Conservation (phyloP, 2,113 vertebrate genomes). For the Triplophysa siluroides region DNA sequence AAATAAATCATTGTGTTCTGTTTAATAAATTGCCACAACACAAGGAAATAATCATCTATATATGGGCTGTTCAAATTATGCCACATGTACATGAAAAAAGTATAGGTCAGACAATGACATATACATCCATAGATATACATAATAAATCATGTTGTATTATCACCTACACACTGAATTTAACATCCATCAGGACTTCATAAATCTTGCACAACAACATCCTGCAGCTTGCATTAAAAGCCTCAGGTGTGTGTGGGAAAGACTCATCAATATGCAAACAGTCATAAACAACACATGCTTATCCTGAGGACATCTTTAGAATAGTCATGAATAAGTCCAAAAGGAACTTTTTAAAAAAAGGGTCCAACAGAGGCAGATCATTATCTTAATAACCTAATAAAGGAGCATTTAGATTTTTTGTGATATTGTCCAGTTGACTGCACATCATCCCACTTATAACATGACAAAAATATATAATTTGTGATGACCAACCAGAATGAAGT, state of each 20-base stretch:
- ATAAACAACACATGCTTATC: conserved; percentile 7
- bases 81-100: not conserved
- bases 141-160: not conserved
- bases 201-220: not conserved
- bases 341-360: not conserved
- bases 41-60: too few species aligned
- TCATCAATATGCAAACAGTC: conserved; percentile 21
- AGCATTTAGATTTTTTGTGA: too few species aligned
- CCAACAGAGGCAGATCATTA: too few species aligned
- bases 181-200: not conserved
- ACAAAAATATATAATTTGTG: too few species aligned
- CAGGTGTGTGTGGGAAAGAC: not conserved
- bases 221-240: not conserved
- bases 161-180: not conserved
- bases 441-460: too few species aligned
- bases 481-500: too few species aligned
- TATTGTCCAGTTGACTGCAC: too few species aligned
- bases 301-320: not conserved
- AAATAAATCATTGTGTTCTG: too few species aligned
- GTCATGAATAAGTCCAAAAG: not conserved
- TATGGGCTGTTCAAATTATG: not conserved
- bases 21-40: too few species aligned
- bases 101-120: not conserved
- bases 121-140: not conserved
- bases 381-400: too few species aligned